Evolutionary conservation across 2,888 invertebrate species (phyloP), one percentile per base, ranked within the genome.

Genomic region (Heliconius erato): DNA sequence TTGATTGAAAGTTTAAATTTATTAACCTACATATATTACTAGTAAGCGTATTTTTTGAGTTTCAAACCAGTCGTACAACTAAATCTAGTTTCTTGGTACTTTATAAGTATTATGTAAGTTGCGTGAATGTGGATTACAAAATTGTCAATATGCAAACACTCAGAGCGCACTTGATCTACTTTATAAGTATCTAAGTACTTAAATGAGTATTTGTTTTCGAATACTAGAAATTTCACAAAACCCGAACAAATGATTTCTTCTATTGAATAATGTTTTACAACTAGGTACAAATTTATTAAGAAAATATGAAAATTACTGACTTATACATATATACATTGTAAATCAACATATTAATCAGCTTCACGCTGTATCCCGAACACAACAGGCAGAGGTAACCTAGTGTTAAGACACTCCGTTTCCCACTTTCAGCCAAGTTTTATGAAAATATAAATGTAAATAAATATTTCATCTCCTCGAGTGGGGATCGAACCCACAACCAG

Each of bases 71-170:
- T 28, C 32, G 23, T 14, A 12, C n/a, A 65, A 65, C 12, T 28
- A 72, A 28, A 74, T 54, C 49, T 54, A 28, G 74, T 63, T 49
- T 54, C 54, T 54, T 74, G 54, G 9, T 74, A 74, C 14, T 35
- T 63, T 26, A 72, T 72, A 44, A n/a, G 68, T 49, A n/a, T 54
- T 59, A 72, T 71, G 16, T 81, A 83, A 68, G 71, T 59, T 11
- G 6, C 23, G 72, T 79, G 65, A 79, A 79, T 65, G 59, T 74
- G 72, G 69, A 85, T 83, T 74, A 83, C 44, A 68, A 82, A 79
- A 40, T 16, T 63, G 16, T 59, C 26, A 40, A 59, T 40, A 79
- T 63, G 40, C 26, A 16, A 63, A 76, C 63, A 63, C 35, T 76
- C 19, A 40, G 35, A 63, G 16, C 63, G n/a, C 63, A 63, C 74